A percentile compares a stretch with the other conserved stretches of the same genome.
phyloP scores from a whole-genome alignment of 2,113 vertebrate genomes.

The Himantopus leucocephalus region DNA sequence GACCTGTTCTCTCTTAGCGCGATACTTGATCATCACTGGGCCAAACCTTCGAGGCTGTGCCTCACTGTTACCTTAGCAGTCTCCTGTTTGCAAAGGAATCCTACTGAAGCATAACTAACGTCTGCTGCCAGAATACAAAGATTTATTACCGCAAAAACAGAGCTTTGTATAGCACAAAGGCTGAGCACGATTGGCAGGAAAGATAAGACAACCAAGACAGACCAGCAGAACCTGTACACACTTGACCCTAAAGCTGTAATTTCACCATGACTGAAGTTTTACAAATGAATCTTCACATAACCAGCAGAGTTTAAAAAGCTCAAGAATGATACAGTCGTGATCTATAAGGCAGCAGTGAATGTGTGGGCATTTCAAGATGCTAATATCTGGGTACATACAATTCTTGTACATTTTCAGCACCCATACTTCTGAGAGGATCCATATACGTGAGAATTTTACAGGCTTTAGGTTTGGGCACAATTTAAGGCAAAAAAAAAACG shows the following conservation, averaged over 20 bases:
- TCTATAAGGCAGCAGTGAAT: background rate
- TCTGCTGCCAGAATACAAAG: background rate
- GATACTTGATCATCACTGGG: constrained; percentile 71
- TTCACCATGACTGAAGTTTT: accelerated
- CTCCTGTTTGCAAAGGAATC: background rate
- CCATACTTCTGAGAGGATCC: background rate
- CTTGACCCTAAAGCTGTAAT: background rate
- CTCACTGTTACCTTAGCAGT: background rate
- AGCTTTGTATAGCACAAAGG: background rate
- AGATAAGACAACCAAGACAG: background rate
- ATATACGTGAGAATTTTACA: accelerated
- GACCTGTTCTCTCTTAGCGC: constrained; percentile 75
- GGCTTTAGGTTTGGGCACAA: background rate
- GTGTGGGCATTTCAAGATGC: background rate
- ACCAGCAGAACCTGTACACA: background rate
- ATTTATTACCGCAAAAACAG: background rate
- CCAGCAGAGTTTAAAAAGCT: background rate
- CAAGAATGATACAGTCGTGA: background rate
- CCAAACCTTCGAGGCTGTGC: background rate
- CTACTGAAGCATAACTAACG: background rate
- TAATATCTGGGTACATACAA: background rate
- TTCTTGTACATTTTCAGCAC: background rate
- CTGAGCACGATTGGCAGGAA: background rate
- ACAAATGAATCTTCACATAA: accelerated
- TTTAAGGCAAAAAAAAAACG: background rate